These are phyloP conservation scores for Corythaeola cristata DNA, from an alignment of 2,113 vertebrate species.

Conservation along the genomic window DNA sequence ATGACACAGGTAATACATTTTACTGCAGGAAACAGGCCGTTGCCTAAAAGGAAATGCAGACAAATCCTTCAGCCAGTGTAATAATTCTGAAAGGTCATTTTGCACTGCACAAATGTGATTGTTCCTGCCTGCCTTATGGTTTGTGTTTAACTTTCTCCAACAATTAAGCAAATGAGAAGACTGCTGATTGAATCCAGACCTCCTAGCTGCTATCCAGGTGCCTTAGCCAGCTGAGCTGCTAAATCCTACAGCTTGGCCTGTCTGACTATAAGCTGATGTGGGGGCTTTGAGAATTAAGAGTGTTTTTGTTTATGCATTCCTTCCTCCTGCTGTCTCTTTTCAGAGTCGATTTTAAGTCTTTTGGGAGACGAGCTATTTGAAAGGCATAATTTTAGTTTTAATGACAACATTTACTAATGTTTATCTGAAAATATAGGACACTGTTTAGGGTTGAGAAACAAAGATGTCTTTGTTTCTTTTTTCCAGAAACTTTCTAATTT, in stretches of 20 bases:
- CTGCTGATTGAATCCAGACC: slow-evolving; percentile 58
- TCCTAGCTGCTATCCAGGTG: slow-evolving; percentile 52
- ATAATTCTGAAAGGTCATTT: background rate
- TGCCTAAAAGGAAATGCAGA: slow-evolving; percentile 41
- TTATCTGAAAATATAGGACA: background rate
- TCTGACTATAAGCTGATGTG: slow-evolving; percentile 54
- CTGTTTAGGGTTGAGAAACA: background rate
- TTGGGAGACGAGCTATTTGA: slow-evolving; percentile 8
- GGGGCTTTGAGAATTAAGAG: slow-evolving; percentile 61
- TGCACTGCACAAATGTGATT: slow-evolving; percentile 5
- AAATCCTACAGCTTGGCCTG: slow-evolving; percentile 59
- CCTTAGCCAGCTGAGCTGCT: slow-evolving; percentile 65
- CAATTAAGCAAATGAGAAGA: slow-evolving; percentile 60
- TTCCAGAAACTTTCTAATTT: background rate
- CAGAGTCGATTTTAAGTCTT: slow-evolving; percentile 31
- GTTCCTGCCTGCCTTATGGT: slow-evolving; percentile 44
- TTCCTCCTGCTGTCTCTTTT: slow-evolving; percentile 41
- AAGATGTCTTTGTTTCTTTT: background rate
- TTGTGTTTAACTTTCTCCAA: slow-evolving; percentile 61
- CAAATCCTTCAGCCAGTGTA: slow-evolving; percentile 23
- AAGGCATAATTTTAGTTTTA: slow-evolving; percentile 22
- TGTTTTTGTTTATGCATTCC: slow-evolving; percentile 58
- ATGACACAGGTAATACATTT: background rate
- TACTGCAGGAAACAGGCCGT: background rate
- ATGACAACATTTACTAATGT: background rate